Conservation (phyloP, 2,113 vertebrate genomes). For the Oplegnathus fasciatus region DNA sequence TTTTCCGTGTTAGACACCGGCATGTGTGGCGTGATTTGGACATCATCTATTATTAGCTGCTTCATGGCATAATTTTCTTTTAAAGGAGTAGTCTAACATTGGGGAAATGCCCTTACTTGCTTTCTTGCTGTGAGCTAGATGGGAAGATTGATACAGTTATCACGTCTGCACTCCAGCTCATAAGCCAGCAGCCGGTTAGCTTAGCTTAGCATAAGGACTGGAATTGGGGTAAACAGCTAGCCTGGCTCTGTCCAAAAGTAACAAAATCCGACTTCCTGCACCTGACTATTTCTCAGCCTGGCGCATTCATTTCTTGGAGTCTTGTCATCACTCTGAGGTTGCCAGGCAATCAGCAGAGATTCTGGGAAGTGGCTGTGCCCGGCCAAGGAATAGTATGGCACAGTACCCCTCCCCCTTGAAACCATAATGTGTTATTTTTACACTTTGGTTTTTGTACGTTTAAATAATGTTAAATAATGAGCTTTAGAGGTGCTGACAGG, state of each 20-base stretch:
- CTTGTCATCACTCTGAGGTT: background rate
- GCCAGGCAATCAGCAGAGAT: background rate
- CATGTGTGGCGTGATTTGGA: slow-evolving; percentile 26
- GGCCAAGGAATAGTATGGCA: background rate
- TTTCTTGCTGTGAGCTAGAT: slow-evolving; percentile 1
- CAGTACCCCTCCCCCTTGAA: background rate
- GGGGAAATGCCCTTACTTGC: background rate
- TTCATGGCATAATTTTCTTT: rapidly evolving
- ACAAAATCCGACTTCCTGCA: background rate
- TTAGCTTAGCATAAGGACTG: background rate
- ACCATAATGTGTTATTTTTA: background rate
- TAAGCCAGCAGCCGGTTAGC: background rate
- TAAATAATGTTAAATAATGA: background rate
- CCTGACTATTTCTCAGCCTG: background rate
- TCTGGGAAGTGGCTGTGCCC: background rate
- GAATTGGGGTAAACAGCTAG: background rate
- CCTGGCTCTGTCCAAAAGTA: background rate
- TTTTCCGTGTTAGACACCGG: background rate
- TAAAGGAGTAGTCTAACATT: background rate
- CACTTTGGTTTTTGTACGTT: background rate
- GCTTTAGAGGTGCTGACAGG: background rate
- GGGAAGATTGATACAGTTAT: background rate
- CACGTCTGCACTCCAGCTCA: background rate
- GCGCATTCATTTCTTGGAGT: background rate
- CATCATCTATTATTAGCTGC: slow-evolving; percentile 7